phyloP scores from a whole-genome alignment of 2,113 vertebrate genomes.

The Galbula dea region DNA sequence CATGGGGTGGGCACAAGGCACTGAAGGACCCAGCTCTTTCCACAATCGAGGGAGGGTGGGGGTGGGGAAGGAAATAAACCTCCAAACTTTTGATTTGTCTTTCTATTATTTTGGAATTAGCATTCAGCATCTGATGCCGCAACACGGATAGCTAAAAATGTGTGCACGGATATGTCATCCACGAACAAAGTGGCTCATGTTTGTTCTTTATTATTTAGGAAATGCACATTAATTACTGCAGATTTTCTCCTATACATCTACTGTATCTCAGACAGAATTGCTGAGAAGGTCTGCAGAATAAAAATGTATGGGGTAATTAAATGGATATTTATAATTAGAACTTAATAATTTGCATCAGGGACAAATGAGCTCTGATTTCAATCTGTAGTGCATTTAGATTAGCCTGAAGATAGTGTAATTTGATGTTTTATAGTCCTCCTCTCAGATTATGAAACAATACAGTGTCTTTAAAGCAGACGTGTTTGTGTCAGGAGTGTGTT shows the following conservation, averaged over 20 bases:
- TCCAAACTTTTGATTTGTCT: neutral
- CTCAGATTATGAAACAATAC: slow-evolving; percentile 80
- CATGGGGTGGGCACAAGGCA: neutral
- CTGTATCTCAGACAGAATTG: slow-evolving; percentile 68
- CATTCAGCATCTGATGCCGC: neutral
- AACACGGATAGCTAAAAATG: slow-evolving; percentile 48
- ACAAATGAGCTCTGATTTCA: slow-evolving; percentile 84
- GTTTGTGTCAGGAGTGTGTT: slow-evolving; percentile 69
- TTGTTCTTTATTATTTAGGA: slow-evolving; percentile 74
- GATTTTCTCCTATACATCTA: slow-evolving; percentile 68
- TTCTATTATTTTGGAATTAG: slow-evolving; percentile 25
- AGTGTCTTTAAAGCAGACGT: slow-evolving; percentile 60
- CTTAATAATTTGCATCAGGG: slow-evolving; percentile 85
- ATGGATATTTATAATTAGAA: slow-evolving; percentile 86
- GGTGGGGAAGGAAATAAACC: neutral
- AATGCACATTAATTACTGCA: slow-evolving; percentile 74
- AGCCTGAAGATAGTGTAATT: slow-evolving; percentile 77
- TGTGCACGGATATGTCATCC: slow-evolving; percentile 28
- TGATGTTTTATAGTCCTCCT: slow-evolving; percentile 79
- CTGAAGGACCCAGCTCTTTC: neutral
- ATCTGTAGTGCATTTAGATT: slow-evolving; percentile 79
- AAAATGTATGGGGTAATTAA: slow-evolving; percentile 82
- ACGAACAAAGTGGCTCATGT: slow-evolving; percentile 68
- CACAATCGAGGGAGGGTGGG: too few relatives aligned
- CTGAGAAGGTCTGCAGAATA: slow-evolving; percentile 77